A percentile compares a stretch with the other conserved stretches of the same genome.
Evolutionary conservation across 2,888 invertebrate species (phyloP).

Genomic region (Andrena haemorrhoa): DNA sequence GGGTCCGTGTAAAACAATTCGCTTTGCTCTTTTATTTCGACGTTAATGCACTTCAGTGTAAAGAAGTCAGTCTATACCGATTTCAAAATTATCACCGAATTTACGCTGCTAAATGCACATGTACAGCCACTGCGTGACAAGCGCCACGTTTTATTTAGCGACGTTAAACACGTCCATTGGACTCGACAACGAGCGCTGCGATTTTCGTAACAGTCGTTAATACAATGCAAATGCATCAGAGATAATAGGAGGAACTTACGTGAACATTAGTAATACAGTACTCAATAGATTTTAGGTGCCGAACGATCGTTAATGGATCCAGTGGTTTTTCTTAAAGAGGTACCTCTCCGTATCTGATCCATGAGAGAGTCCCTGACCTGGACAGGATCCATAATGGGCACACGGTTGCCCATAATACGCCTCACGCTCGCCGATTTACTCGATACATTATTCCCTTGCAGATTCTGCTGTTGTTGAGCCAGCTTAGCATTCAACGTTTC

Average conservation of each 20-base stretch:
- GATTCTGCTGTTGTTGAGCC: slow-evolving; percentile 88
- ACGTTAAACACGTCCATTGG: slow-evolving; percentile 22
- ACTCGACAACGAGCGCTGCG: slow-evolving; percentile 17
- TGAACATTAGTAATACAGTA: slow-evolving; percentile 41
- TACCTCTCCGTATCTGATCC: slow-evolving; percentile 96
- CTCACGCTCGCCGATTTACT: slow-evolving; percentile 82
- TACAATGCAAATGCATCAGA: slow-evolving; percentile 42
- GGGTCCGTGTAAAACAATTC: slow-evolving; percentile 37
- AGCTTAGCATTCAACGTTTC: slow-evolving; percentile 93
- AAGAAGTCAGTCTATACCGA: slow-evolving; percentile 36
- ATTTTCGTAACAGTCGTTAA: slow-evolving; percentile 27
- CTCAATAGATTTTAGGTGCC: slow-evolving; percentile 93
- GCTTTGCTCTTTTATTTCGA: slow-evolving; percentile 38
- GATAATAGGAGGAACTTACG: slow-evolving; percentile 63
- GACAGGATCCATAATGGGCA: slow-evolving; percentile 82
- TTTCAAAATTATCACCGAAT: slow-evolving; percentile 41
- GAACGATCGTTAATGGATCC: slow-evolving; percentile 93
- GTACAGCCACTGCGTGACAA: slow-evolving; percentile 28
- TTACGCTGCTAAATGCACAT: slow-evolving; percentile 49
- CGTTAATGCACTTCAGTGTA: slow-evolving; percentile 36
- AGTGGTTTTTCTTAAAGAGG: slow-evolving; percentile 91
- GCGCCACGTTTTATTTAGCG: slow-evolving; percentile 17
- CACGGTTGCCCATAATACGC: slow-evolving; percentile 83
- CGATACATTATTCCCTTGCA: slow-evolving; percentile 76
- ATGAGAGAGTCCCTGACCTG: slow-evolving; percentile 91